phyloP scores from a whole-genome alignment of 2,888 invertebrate genomes.

The Phaedon cochleariae region DNA sequence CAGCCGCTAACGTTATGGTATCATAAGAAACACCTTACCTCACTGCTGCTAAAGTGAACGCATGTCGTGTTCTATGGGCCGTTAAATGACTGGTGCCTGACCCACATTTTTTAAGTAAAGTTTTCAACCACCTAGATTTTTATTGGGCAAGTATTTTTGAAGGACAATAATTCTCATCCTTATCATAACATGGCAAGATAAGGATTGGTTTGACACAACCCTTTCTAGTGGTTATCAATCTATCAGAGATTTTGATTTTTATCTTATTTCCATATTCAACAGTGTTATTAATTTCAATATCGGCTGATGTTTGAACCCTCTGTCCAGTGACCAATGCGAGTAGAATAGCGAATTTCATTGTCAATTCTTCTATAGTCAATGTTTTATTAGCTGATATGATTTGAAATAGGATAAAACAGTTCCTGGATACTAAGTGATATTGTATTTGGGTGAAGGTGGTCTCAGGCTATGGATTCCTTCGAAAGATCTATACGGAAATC shows the following conservation, averaged over 20 bases:
- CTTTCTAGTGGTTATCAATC: constrained; percentile 25
- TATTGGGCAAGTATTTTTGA: constrained; percentile 24
- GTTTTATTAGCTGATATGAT: neutral
- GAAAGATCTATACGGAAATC: constrained; percentile 21
- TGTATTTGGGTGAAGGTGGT: constrained; percentile 26
- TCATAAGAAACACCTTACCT: constrained; percentile 41
- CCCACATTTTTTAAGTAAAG: constrained; percentile 37
- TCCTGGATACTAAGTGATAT: constrained; percentile 27
- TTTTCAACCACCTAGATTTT: constrained; percentile 32
- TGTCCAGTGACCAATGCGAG: constrained; percentile 29
- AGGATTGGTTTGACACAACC: constrained; percentile 27
- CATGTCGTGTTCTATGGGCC: constrained; percentile 45
- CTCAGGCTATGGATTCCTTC: constrained; percentile 20
- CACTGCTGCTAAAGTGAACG: constrained; percentile 44
- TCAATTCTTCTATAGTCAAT: constrained; percentile 12
- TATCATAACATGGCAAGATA: constrained; percentile 27
- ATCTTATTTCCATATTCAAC: constrained; percentile 14
- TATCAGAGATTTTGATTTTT: constrained; percentile 23
- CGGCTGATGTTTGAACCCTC: constrained; percentile 31
- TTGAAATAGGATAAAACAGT: constrained; percentile 15
- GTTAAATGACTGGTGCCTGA: constrained; percentile 42
- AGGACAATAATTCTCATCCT: constrained; percentile 23
- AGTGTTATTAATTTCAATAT: too few relatives aligned
- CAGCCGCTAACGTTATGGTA: constrained; percentile 39
- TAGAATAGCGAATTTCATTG: constrained; percentile 23